A percentile compares a stretch with the other conserved stretches of the same genome.
phyloP scores from a whole-genome alignment of 2,797 vertebrate species.

The Pampus argenteus region DNA sequence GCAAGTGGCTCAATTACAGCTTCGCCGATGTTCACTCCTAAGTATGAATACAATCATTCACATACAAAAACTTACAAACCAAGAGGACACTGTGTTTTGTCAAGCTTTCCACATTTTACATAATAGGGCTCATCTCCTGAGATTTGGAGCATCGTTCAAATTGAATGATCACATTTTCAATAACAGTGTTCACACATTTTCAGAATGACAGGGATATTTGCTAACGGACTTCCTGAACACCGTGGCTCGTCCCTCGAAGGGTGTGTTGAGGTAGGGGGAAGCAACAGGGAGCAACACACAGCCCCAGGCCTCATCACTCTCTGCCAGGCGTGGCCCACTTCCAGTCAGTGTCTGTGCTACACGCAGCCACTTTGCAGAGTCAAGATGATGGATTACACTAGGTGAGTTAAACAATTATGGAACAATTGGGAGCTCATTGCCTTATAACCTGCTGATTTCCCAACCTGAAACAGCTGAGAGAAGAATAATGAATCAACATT shows the following conservation, averaged over 20 bases:
- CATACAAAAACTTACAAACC: slow-evolving; percentile 45
- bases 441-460: slow-evolving; percentile 63
- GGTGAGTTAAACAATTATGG: slow-evolving; percentile 81
- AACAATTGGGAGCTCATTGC: slow-evolving; percentile 70
- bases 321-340: slow-evolving; percentile 73
- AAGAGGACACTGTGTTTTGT: slow-evolving; percentile 61
- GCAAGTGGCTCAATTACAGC: slow-evolving; percentile 58
- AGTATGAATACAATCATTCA: slow-evolving; percentile 35
- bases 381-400: slow-evolving; percentile 79
- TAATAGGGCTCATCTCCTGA: slow-evolving; percentile 39
- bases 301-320: slow-evolving; percentile 76
- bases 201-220: slow-evolving; percentile 66
- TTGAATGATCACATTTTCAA: slow-evolving; percentile 56
- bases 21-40: slow-evolving; percentile 18
- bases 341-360: slow-evolving; percentile 62
- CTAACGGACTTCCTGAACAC: slow-evolving; percentile 31
- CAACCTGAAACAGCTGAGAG: slow-evolving; percentile 53
- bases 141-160: slow-evolving; percentile 35
- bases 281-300: slow-evolving; percentile 46
- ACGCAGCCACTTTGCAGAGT: slow-evolving; percentile 67
- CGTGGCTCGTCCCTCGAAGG: slow-evolving; percentile 42
- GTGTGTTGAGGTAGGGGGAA: slow-evolving; percentile 11
- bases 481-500: slow-evolving; percentile 67
- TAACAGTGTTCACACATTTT: slow-evolving; percentile 47
- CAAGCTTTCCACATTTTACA: slow-evolving; percentile 43